Evolutionary conservation across 2,888 invertebrate species (phyloP).

Genomic region (Hyalella azteca): DNA sequence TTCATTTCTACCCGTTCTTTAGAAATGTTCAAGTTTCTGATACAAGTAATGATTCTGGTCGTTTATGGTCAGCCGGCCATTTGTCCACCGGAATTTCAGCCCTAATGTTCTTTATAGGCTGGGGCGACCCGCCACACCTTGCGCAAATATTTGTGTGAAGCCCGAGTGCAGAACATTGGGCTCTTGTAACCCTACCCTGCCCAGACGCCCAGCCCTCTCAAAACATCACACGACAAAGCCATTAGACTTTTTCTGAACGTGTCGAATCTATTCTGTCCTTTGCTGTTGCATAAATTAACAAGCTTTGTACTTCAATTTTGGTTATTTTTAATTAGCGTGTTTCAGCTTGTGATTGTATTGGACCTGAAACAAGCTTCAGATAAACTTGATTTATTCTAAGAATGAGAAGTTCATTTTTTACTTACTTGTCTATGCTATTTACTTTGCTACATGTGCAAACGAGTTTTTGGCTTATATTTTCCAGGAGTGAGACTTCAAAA

Average conservation of each 20-base stretch:
- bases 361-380: too few relatives aligned
- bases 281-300: neutral
- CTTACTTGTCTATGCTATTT: neutral
- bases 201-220: neutral
- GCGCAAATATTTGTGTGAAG: constrained; percentile 1
- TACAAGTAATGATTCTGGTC: too few relatives aligned
- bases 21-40: neutral
- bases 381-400: neutral
- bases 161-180: neutral
- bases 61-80: too few relatives aligned
- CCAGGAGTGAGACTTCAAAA: too few relatives aligned
- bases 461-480: neutral
- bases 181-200: neutral
- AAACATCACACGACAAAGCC: neutral
- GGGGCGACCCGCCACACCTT: neutral
- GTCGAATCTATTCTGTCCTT: neutral
- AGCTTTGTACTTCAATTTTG: neutral
- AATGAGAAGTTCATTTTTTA: neutral
- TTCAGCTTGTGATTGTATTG: neutral
- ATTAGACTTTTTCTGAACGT: neutral
- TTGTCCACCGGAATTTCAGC: neutral
- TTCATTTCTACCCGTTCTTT: too few relatives aligned
- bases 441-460: neutral
- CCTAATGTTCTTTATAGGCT: neutral
- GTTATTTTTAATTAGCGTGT: neutral